Conservation (phyloP, 2,797 vertebrate genomes). For the Bucorvus abyssinicus region DNA sequence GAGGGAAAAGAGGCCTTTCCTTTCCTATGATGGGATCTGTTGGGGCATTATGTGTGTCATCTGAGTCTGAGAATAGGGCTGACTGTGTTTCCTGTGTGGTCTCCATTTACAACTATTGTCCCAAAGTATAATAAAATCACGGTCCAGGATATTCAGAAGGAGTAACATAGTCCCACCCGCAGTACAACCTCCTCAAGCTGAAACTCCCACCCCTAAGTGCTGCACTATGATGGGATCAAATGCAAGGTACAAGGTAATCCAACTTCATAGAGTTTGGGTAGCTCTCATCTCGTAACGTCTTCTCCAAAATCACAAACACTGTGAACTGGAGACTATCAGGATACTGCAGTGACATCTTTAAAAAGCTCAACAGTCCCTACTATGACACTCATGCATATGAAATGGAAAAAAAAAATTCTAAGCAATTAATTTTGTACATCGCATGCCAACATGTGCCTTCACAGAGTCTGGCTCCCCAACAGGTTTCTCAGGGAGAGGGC, state of each 20-base stretch:
- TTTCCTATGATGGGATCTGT: background rate
- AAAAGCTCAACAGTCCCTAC: background rate
- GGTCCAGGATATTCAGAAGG: background rate
- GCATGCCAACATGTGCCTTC: background rate
- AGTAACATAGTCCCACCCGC: background rate
- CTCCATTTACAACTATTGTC: background rate
- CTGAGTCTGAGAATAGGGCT: background rate
- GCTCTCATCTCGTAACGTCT: background rate
- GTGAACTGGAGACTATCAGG: background rate
- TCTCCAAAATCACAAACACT: background rate
- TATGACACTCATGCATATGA: background rate
- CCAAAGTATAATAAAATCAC: background rate
- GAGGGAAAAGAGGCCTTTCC: background rate
- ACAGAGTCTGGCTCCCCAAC: background rate
- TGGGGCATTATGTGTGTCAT: background rate
- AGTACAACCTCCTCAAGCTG: background rate
- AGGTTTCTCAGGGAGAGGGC: background rate
- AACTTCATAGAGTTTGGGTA: background rate
- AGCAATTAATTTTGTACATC: background rate
- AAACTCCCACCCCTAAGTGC: background rate
- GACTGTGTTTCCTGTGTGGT: background rate
- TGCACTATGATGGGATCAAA: background rate
- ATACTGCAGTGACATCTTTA: background rate
- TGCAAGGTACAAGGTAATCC: background rate
- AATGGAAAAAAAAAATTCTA: background rate